A percentile compares a stretch with the other conserved stretches of the same genome.
Evolutionary conservation across 2,888 invertebrate species (phyloP).

Genomic region (Chaetogeoica ovagalla): DNA sequence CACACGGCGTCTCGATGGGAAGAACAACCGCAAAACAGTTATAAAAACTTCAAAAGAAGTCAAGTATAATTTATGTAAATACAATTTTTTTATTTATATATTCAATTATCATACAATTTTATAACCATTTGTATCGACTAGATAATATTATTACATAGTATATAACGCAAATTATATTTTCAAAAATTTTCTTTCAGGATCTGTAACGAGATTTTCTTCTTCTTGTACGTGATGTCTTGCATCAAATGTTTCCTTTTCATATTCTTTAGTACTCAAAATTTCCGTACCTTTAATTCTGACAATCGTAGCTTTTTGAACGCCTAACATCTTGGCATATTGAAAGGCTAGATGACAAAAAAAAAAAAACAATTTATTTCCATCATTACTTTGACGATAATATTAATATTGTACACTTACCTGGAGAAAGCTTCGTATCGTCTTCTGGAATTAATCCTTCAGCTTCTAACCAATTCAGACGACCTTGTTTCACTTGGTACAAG

Average conservation of each 20-base stretch:
- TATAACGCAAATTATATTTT: neutral
- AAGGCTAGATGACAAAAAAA: slow-evolving; percentile 14
- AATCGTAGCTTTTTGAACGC: slow-evolving; percentile 24
- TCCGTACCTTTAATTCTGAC: slow-evolving; percentile 24
- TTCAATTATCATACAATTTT: neutral
- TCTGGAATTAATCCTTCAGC: slow-evolving; percentile 39
- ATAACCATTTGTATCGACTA: slow-evolving; percentile 16
- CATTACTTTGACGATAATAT: neutral
- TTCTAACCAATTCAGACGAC: slow-evolving; percentile 35
- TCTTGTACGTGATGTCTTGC: slow-evolving; percentile 15
- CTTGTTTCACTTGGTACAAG: slow-evolving; percentile 26
- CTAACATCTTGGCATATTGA: slow-evolving; percentile 42
- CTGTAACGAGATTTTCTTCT: slow-evolving; percentile 20
- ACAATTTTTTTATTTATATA: neutral
- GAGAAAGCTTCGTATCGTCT: slow-evolving; percentile 35
- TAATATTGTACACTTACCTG: slow-evolving; percentile 14
- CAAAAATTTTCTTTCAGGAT: slow-evolving; percentile 32
- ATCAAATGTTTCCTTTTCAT: slow-evolving; percentile 39
- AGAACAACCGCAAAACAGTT: slow-evolving; percentile 47
- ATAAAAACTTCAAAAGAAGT: slow-evolving; percentile 48
- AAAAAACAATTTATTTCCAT: neutral
- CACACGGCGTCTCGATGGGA: slow-evolving; percentile 73
- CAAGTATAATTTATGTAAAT: slow-evolving; percentile 30
- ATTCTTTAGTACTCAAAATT: slow-evolving; percentile 29
- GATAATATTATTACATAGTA: neutral